Conservation (phyloP, 2,888 invertebrate species). For the Chrysolina oricalcia region DNA sequence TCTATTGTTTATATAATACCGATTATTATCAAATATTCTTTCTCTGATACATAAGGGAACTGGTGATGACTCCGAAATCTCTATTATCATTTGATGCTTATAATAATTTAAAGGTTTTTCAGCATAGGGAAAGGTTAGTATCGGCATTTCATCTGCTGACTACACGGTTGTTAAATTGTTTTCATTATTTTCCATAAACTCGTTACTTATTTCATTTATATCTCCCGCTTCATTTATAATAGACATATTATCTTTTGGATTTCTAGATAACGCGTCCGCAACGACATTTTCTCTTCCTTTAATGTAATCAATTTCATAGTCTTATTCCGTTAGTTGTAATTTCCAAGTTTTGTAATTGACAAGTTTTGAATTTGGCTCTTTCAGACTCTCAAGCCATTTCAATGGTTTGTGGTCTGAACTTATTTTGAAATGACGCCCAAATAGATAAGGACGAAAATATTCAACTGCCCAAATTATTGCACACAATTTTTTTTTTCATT, state of each 20-base stretch:
- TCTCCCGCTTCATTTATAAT: constrained; percentile 23
- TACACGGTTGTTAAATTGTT: constrained; percentile 19
- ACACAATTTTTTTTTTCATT: no score
- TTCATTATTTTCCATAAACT: neutral
- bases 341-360: constrained; percentile 20
- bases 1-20: no score
- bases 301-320: constrained; percentile 21
- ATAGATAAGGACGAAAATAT: no score
- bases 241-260: constrained; percentile 4
- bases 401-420: constrained; percentile 17
- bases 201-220: constrained; percentile 8
- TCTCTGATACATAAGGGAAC: no score
- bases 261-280: constrained; percentile 28
- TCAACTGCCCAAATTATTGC: no score
- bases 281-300: constrained; percentile 22
- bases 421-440: constrained; percentile 18
- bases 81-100: constrained; percentile 16
- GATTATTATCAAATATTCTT: no score
- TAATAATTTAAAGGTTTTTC: neutral
- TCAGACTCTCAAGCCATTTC: constrained; percentile 24
- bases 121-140: constrained; percentile 16
- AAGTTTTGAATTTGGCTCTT: constrained; percentile 29
- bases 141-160: constrained; percentile 10
- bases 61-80: neutral
- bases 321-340: constrained; percentile 17